Percentiles rank a stretch among this genome's conserved stretches.
Conservation (phyloP, 2,113 vertebrate genomes). For the Cervus canadensis region DNA sequence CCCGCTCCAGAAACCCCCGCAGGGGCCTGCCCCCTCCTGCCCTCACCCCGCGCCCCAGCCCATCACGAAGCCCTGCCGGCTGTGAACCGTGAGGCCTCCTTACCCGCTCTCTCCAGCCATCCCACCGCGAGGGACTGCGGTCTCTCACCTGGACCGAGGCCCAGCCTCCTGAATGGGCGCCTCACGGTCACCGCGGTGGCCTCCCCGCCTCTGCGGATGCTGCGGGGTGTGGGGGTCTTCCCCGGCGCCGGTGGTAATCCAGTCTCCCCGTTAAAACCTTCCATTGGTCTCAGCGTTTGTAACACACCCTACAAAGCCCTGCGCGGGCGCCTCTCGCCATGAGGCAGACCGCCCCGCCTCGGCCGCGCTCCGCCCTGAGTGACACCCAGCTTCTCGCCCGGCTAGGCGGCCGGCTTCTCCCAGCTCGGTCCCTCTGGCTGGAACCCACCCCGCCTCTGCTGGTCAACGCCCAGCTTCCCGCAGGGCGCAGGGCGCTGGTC, state of each 20-base stretch:
- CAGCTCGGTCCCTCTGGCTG: background rate
- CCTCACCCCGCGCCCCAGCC: background rate
- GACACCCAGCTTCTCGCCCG: background rate
- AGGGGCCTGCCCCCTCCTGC: background rate
- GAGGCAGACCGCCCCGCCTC: background rate
- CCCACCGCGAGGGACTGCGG: background rate
- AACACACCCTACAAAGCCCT: background rate
- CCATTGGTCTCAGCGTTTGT: background rate
- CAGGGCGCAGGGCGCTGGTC: fast-evolving
- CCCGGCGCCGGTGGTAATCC: background rate
- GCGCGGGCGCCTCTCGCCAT: fast-evolving
- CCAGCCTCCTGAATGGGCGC: background rate
- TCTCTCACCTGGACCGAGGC: background rate
- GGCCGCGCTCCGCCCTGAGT: background rate
- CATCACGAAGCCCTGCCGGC: background rate
- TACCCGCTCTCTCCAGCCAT: background rate
- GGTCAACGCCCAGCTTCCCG: background rate
- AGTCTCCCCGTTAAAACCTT: background rate
- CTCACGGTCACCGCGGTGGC: background rate
- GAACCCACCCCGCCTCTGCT: background rate
- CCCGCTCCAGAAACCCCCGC: background rate
- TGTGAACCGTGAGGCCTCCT: background rate
- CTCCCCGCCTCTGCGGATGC: no score
- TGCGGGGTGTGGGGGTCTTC: background rate
- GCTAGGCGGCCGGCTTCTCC: background rate